These are phyloP conservation scores for Polymixis lichenea DNA, from an alignment of 2,888 invertebrate genomes.

Conservation along the genomic window DNA sequence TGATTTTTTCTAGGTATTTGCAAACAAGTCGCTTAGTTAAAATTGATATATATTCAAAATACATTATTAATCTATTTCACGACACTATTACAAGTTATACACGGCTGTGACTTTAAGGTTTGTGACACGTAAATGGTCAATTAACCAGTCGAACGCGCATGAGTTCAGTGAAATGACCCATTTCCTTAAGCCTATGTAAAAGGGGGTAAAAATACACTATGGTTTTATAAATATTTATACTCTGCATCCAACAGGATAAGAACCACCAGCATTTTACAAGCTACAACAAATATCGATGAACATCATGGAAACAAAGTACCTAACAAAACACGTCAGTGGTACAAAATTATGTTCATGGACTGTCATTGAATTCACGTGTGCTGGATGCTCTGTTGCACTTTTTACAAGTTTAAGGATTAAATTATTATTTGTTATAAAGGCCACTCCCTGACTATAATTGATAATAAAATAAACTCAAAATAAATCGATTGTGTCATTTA, in stretches of 20 bases:
- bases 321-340: not conserved
- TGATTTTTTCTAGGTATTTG: not conserved
- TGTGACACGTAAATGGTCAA: constrained; percentile 34
- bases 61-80: not conserved
- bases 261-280: not conserved
- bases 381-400: too few relatives aligned
- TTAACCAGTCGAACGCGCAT: constrained; percentile 35
- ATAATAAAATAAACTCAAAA: not conserved
- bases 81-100: not conserved
- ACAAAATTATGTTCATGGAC: not conserved
- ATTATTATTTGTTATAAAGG: too few relatives aligned
- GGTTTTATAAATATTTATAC: not conserved
- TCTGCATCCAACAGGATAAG: not conserved
- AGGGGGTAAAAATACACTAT: not conserved
- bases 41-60: not conserved
- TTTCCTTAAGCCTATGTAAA: constrained; percentile 17
- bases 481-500: not conserved
- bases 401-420: too few relatives aligned
- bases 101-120: not conserved
- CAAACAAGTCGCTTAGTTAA: too few relatives aligned
- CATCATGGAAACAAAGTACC: not conserved
- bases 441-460: too few relatives aligned
- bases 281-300: not conserved
- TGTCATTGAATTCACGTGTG: not conserved
- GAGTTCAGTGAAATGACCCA: constrained; percentile 42